Evolutionary conservation across 92 coral and sea anemone species (phyloP).

Genomic region (Palythoa grandis): DNA sequence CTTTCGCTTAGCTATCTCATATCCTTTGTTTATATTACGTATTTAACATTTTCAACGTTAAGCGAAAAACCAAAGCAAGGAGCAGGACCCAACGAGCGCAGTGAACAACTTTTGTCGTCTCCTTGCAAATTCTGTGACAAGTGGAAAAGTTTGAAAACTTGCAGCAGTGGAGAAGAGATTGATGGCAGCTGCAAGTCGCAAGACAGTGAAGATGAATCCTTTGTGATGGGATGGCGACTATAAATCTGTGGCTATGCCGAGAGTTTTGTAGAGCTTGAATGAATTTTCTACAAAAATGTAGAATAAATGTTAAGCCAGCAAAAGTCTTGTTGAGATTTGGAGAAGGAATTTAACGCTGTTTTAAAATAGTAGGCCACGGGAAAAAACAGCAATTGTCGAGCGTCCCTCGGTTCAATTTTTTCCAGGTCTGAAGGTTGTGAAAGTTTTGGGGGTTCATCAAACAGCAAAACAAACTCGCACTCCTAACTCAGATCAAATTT

Average conservation of each 20-base stretch:
- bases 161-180: neutral
- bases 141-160: neutral
- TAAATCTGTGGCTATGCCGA: neutral
- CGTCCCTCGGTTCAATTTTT: too few species aligned
- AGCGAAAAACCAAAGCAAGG: neutral
- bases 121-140: conserved; percentile 20
- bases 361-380: too few species aligned
- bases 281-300: conserved; percentile 1
- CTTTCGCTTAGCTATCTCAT: conserved; percentile 32
- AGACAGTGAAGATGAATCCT: conserved; percentile 36
- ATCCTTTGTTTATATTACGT: conserved; percentile 20
- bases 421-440: too few species aligned
- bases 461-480: too few species aligned
- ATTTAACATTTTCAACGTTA: conserved; percentile 9
- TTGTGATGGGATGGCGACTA: conserved; percentile 38
- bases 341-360: too few species aligned
- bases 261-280: neutral
- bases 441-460: too few species aligned
- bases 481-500: too few species aligned
- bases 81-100: neutral
- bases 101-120: neutral
- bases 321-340: too few species aligned
- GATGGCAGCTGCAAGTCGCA: conserved; percentile 6
- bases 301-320: too few species aligned
- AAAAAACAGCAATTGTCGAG: too few species aligned